A percentile compares a stretch with the other conserved stretches of the same genome.
phyloP scores from a whole-genome alignment of 2,888 invertebrate genomes.

The Trachelus tabidus region DNA sequence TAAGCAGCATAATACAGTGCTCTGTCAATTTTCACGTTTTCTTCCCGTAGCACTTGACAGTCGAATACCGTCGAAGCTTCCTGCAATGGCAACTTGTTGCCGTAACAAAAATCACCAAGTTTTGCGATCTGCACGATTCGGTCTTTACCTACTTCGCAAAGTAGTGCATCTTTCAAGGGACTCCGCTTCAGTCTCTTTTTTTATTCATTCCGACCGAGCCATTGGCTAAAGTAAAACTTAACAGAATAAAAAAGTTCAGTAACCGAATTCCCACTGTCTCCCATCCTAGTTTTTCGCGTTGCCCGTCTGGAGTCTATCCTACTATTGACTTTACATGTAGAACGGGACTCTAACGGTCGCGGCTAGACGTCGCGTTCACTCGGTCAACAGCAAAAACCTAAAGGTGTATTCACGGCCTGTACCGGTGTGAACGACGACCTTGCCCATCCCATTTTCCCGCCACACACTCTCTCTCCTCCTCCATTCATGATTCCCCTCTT shows the following conservation, averaged over 20 bases:
- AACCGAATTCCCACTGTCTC: neutral
- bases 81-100: slow-evolving; percentile 44
- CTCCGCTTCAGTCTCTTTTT: neutral
- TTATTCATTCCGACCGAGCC: neutral
- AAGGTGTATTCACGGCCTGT: neutral
- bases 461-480: neutral
- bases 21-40: too few relatives aligned
- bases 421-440: neutral
- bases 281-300: neutral
- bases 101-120: slow-evolving; percentile 39
- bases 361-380: neutral
- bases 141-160: neutral
- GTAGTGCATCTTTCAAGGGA: neutral
- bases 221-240: neutral
- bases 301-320: neutral
- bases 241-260: neutral
- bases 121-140: neutral
- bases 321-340: neutral
- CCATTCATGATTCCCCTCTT: neutral
- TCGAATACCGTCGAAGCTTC: neutral
- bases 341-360: neutral
- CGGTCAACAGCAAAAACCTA: neutral
- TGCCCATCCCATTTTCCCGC: neutral
- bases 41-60: neutral
- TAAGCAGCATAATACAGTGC: neutral